Base-by-base conservation (phyloP, 92 coral and sea anemone genomes). In the Paragorgia papillata region DNA sequence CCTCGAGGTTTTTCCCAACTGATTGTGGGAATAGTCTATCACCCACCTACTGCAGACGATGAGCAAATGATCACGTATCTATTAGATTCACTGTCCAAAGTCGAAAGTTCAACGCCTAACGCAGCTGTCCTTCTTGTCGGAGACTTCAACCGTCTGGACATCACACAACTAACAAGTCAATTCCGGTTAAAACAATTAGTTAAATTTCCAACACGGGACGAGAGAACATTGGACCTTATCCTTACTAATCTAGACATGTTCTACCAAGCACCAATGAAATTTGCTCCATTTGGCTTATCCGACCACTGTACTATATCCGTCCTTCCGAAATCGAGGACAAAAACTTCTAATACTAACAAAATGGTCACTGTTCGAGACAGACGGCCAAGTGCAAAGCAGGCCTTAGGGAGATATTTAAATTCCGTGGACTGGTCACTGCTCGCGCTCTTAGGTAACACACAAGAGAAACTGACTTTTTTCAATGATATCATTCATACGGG, bases 141-240 rank as follows among this genome's bases (percentile, higher is more conserved):
- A 68, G 75, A 68, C 24, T 68, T 37, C 53, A 68, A 68, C 43
- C 75, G 75, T 48, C 75, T 68, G 32, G 43, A 68, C 43, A 32
- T 34, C 19, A 29, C 30, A 15, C 75, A 68, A 22, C 5, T 68
- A 32, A 68, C 75, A 12, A 68, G 19, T 25, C 75, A 68, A 68
- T 68, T 68, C 43, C 57, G 48, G 17, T 51, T 41, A 30, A 68
- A 68, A 34, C 57, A 68, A 34, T 41, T 68, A 30, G 75, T 68
- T 19, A 68, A 68, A 3, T 68, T 68, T 35, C 35, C 28, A 46
- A 68, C 56, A 68, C 75, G 58, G 19, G 75, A 57, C 24, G 57
- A 68, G 24, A 37, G 58, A 68, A 68, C 75, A 21, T 32, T 68
- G 10, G 75, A 68, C 32, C 34, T 46, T 18, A 41, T 68, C 15